Evolutionary conservation across 2,113 vertebrate species (phyloP), one percentile per base, ranked within the genome.

Genomic region (Amblyornis subalaris): DNA sequence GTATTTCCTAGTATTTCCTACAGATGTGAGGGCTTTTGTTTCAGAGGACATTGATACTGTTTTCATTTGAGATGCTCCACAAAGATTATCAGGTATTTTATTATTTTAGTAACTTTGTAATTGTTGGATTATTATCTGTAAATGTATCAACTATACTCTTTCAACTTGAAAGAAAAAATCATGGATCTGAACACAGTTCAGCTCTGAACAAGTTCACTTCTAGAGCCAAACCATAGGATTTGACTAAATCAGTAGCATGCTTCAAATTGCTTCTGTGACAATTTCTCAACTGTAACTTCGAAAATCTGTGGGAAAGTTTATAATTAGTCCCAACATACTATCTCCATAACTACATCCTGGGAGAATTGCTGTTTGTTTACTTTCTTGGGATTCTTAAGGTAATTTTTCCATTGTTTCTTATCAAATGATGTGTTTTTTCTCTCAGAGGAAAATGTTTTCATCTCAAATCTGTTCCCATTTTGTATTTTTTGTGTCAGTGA

Each of bases 1-100:
- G 75, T 86, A 50, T 95, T 95, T 94, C 74, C 89, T 71, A 85
- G 66, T 94, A 87, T 95, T 94, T 95, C 93, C 93, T 86, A 90
- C 82, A 95, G 90, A 95, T 88, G 95, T 90, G 90, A 90, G 61
- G 65, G 72, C 90, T 94, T 95, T 97, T 95, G 85, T 97, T 96
- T 86, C 85, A 88, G 57, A 55, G 80, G 85, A 90, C 79, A 86
- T 81, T 88, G 88, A 95, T 97, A 88, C 7, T 94, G 78, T 95
- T 95, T 94, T 95, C 78, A 38, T 93, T 97, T 57, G 42, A 96
- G 95, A 92, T 96, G 91, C 76, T 88, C n/a, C 48, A 65, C 92
- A 69, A 93, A 95, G 93, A 96, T 97, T 95, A 95, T 78, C 85
- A 84, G 72, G 29, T 94, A 93, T 92, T 94, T 95, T 95, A 65